Conservation (phyloP, 2,797 vertebrate species). For the Lindbergichthys nudifrons region DNA sequence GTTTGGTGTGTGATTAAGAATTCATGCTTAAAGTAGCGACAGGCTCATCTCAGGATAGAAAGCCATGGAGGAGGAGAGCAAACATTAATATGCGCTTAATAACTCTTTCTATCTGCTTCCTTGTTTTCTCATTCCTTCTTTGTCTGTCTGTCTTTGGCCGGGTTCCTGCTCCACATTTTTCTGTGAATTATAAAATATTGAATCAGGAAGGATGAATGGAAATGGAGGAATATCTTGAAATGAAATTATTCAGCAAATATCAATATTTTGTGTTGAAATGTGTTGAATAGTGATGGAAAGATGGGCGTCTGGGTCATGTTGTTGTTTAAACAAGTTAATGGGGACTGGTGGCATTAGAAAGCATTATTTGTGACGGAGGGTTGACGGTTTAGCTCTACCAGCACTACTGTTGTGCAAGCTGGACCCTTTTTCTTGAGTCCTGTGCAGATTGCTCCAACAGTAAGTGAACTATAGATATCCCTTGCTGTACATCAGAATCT, state of each 20-base stretch:
- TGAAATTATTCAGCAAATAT: constrained; percentile 30
- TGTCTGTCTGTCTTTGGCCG: constrained; percentile 28
- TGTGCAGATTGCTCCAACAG: too few species aligned
- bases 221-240: constrained; percentile 38
- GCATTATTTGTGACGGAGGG: background rate
- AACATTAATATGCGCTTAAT: constrained; percentile 80
- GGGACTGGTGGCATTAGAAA: background rate
- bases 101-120: constrained; percentile 66
- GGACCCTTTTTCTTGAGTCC: too few species aligned
- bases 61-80: constrained; percentile 70
- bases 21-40: constrained; percentile 80
- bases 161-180: constrained; percentile 23
- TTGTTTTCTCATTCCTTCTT: constrained; percentile 42
- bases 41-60: constrained; percentile 62
- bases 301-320: background rate
- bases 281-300: background rate
- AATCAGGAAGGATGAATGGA: constrained; percentile 53
- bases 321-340: background rate
- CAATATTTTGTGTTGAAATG: background rate
- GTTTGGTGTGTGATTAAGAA: constrained; percentile 80
- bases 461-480: too few species aligned
- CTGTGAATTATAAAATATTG: constrained; percentile 46
- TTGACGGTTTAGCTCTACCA: background rate
- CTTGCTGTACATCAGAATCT: too few species aligned
- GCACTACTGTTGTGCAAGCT: too few species aligned